phyloP scores from a whole-genome alignment of 2,113 vertebrate genomes.

The Pseudolaguvia tuberculata region DNA sequence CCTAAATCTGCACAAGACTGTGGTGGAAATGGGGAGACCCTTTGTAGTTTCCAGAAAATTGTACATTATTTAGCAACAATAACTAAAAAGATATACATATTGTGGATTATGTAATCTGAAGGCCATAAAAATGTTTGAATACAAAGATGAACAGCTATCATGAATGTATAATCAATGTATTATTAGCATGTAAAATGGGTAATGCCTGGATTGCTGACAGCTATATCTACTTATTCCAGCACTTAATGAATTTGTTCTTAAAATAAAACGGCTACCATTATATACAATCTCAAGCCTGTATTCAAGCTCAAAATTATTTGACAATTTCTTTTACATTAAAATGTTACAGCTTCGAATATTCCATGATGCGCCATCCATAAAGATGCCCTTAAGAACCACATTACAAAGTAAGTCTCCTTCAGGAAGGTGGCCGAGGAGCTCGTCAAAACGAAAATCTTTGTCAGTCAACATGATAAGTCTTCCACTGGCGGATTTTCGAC shows the following conservation, averaged over 20 bases:
- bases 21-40: no score
- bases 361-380: conserved; percentile 1
- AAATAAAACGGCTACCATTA: no score
- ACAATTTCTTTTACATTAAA: neutral
- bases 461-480: conserved; percentile 75
- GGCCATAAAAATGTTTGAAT: neutral
- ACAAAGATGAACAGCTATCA: no score
- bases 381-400: conserved; percentile 63
- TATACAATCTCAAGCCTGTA: no score
- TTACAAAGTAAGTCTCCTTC: conserved; percentile 57
- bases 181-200: no score
- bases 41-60: neutral
- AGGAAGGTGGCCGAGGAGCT: conserved; percentile 54
- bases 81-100: neutral
- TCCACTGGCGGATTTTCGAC: conserved; percentile 71
- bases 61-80: neutral
- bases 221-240: neutral
- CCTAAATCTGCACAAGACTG: conserved; percentile 29
- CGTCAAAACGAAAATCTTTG: conserved; percentile 53
- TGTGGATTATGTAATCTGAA: neutral
- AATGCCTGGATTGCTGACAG: neutral
- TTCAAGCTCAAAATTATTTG: no score
- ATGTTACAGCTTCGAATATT: neutral
- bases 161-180: no score
- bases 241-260: no score